These are phyloP conservation scores for Ursus arctos DNA, from an alignment of 2,113 vertebrate genomes.

Conservation along the genomic window DNA sequence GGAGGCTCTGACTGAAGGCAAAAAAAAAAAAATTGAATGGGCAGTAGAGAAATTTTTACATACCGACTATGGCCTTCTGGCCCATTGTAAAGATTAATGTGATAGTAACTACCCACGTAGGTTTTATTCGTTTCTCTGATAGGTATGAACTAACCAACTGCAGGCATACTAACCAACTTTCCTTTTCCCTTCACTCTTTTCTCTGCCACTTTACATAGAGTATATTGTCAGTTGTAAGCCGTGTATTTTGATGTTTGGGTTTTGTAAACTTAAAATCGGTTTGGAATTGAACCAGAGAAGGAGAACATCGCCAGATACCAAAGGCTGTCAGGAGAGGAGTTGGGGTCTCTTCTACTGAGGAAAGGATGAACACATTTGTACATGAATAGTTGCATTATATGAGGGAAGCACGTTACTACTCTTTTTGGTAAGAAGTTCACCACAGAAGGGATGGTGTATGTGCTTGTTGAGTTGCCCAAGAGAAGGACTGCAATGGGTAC, in stretches of 20 bases:
- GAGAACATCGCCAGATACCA: neutral
- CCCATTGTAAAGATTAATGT: neutral
- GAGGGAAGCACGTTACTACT: neutral
- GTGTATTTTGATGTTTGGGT: neutral
- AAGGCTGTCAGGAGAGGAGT: neutral
- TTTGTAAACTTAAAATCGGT: neutral
- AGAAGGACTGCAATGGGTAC: too few relatives aligned
- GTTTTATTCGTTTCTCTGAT: neutral
- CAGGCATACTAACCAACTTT: neutral
- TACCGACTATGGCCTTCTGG: neutral
- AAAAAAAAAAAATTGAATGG: neutral
- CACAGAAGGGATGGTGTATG: rapidly evolving
- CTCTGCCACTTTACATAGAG: neutral
- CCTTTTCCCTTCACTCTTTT: neutral
- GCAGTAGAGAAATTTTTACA: neutral
- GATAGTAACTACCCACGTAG: too few relatives aligned
- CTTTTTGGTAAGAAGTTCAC: neutral
- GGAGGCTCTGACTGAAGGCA: neutral
- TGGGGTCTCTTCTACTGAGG: neutral
- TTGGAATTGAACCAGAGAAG: neutral
- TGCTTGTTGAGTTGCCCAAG: neutral
- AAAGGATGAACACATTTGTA: neutral
- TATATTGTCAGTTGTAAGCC: neutral
- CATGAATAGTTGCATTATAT: neutral
- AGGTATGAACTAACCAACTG: neutral